A percentile compares a stretch with the other conserved stretches of the same genome.
phyloP scores from a whole-genome alignment of 2,797 vertebrate genomes.

The Brachyalestes nurse region DNA sequence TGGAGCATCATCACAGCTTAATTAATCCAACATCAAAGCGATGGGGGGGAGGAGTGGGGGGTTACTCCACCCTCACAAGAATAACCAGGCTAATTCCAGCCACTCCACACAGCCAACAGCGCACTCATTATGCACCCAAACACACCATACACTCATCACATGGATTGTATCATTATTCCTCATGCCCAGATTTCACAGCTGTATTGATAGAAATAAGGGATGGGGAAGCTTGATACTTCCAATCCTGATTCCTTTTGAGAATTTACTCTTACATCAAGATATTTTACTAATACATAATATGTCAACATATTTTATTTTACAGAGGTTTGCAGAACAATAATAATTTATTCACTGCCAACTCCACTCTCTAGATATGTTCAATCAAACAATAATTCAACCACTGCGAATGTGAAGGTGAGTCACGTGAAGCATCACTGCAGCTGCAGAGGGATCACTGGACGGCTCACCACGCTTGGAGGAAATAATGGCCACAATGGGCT shows the following conservation, averaged over 20 bases:
- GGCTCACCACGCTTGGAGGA: no score
- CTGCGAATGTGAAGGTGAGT: no score
- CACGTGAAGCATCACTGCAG: no score
- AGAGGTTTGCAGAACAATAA: background rate
- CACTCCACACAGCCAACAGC: slow-evolving; percentile 38
- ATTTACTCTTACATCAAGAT: background rate
- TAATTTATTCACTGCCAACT: no score
- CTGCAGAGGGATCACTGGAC: no score
- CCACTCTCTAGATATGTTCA: no score
- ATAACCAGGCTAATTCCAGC: slow-evolving; percentile 47
- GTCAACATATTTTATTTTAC: background rate
- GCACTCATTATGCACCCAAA: slow-evolving; percentile 44
- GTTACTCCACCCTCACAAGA: slow-evolving; percentile 44
- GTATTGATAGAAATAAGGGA: background rate
- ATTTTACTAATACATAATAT: background rate
- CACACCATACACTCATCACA: slow-evolving; percentile 37
- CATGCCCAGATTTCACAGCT: background rate
- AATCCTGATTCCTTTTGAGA: background rate
- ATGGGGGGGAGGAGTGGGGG: slow-evolving; percentile 39
- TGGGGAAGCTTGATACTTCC: background rate
- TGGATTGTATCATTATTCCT: slow-evolving; percentile 39
- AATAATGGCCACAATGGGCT: no score
- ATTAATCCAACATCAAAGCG: slow-evolving; percentile 59
- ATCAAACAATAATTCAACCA: no score
- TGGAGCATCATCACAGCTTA: slow-evolving; percentile 43